These are phyloP conservation scores for Tarsius wallacei DNA, from an alignment of 2,797 vertebrate species.

Conservation along the genomic window DNA sequence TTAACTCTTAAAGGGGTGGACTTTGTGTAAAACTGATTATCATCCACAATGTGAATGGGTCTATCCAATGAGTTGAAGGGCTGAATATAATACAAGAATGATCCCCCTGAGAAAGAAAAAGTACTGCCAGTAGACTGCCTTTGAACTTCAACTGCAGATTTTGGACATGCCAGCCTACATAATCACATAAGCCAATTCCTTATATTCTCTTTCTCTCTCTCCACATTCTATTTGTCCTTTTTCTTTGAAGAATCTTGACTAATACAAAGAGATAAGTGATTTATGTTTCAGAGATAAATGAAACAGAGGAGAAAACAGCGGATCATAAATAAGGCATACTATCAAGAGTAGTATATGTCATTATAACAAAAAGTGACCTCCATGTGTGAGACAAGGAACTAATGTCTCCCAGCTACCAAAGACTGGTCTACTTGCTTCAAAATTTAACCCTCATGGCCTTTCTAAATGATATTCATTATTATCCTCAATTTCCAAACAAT, in stretches of 20 bases:
- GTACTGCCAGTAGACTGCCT: background rate
- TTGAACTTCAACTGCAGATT: background rate
- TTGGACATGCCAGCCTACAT: background rate
- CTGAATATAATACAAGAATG: background rate
- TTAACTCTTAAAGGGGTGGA: background rate
- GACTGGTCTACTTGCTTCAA: background rate
- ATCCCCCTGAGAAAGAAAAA: background rate
- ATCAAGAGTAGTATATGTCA: background rate
- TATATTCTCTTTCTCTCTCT: background rate
- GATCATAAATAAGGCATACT: background rate
- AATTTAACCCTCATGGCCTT: background rate
- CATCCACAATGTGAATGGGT: background rate
- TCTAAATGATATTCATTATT: background rate
- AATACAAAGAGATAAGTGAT: background rate
- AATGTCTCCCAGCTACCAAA: background rate
- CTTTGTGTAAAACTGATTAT: background rate
- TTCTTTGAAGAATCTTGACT: background rate
- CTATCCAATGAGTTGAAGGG: background rate
- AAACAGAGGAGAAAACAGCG: background rate
- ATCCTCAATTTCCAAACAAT: background rate
- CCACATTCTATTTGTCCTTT: background rate
- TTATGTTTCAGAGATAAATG: background rate
- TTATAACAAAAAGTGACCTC: background rate
- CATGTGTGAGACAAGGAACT: background rate
- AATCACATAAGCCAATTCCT: background rate